Conservation (phyloP, 2,113 vertebrate species). For the Peromyscus maniculatus region DNA sequence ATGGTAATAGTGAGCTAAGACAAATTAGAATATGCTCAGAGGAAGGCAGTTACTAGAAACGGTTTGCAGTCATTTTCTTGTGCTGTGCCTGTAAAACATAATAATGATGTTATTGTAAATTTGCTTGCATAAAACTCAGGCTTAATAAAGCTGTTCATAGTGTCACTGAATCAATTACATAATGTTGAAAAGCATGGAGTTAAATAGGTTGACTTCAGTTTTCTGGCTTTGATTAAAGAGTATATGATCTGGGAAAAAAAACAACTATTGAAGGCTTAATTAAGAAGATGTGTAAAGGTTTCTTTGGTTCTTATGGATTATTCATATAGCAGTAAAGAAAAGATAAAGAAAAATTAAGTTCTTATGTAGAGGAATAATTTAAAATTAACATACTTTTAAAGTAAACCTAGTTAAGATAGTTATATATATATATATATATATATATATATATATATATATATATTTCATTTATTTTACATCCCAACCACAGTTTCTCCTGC, state of each 20-base stretch:
- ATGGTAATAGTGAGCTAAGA: neutral
- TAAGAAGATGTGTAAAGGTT: neutral
- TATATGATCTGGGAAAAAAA: neutral
- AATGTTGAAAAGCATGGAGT: neutral
- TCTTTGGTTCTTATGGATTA: neutral
- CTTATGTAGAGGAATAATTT: neutral
- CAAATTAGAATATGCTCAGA: neutral
- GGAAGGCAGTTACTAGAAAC: neutral
- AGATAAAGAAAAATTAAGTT: neutral
- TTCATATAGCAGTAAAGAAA: neutral
- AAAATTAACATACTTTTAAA: neutral
- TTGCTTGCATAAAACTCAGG: constrained; percentile 31
- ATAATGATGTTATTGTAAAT: neutral
- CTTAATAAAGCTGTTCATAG: neutral
- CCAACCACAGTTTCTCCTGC: neutral
- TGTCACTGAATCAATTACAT: neutral
- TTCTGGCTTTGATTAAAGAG: neutral
- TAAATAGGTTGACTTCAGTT: neutral
- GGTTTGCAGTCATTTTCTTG: neutral
- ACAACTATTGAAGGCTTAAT: neutral
- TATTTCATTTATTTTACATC: neutral
- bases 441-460: neutral
- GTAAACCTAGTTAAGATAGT: neutral
- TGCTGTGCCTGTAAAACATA: neutral
- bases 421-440: neutral